Base-by-base conservation (phyloP, 1,140 invertebrate species). In the Plectrocnemia conspersa region DNA sequence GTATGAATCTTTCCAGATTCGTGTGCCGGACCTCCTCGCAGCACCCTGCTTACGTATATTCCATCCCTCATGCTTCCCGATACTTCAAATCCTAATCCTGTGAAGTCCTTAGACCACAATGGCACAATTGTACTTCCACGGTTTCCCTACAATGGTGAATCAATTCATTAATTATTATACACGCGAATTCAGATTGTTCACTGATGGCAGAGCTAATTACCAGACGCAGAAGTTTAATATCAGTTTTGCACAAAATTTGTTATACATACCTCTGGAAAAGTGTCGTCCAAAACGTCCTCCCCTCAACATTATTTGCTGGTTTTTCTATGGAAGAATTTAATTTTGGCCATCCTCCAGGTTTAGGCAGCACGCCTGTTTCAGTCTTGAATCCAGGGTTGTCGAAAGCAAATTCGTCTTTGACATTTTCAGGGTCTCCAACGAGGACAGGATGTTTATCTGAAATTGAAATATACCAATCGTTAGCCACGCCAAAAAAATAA, bases 81-180 rank as follows among this genome's bases (percentile, higher is more conserved):
- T 36, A 93, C 86, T 65, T 89, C 87, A 71, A 94, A 89, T n/a
- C 91, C 91, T 0, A 95, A 76, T 0, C 92, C 91, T 1, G 90
- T 91, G 73, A 93, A 92, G 71, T 93, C 91, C 35, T 86, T 82
- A 35, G 90, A 90, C 65, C 84, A 82, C 40, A 94, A 74, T 52
- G 83, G 81, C 5, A 93, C 88, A 18, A 80, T 73, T 48, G 42
- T 38, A 23, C 47, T 50, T 4, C n/a, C 27, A 33, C 47, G 15
- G 23, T 50, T 50, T 1, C 27, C 19, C 47, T 50, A 16, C 23
- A 50, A 50, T 3, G 6, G n/a, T n/a, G n/a, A n/a, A n/a, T n/a
- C n/a, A n/a, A n/a, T n/a, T n/a, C n/a, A n/a, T n/a, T n/a, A n/a
- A n/a, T n/a, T n/a, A n/a, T n/a, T n/a, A n/a, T n/a, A n/a, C n/a